These are phyloP conservation scores for Mamestra configurata DNA, from an alignment of 1,140 invertebrate species.

Conservation along the genomic window DNA sequence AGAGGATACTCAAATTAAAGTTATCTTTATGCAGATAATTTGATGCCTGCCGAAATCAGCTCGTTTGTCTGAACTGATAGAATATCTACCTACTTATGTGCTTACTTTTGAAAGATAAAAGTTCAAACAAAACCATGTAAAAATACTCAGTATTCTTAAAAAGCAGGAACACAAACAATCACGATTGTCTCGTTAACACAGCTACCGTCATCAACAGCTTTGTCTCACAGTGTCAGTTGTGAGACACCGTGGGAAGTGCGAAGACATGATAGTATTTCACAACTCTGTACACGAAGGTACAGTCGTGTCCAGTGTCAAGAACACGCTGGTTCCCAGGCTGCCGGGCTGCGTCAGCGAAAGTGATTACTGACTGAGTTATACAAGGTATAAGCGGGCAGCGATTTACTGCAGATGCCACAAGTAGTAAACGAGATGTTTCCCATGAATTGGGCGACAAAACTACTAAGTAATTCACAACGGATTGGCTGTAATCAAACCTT, in stretches of 20 bases:
- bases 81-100: too few relatives aligned
- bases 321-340: conserved; percentile 6
- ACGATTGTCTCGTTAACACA: not conserved
- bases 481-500: too few relatives aligned
- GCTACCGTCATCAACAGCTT: not conserved
- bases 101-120: too few relatives aligned
- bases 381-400: not conserved
- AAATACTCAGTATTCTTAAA: not conserved
- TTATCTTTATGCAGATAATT: too few relatives aligned
- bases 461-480: too few relatives aligned
- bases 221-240: not conserved
- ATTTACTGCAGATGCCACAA: too few relatives aligned
- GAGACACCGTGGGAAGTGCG: not conserved
- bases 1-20: too few relatives aligned
- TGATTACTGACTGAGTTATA: not conserved
- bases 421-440: too few relatives aligned
- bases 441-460: too few relatives aligned
- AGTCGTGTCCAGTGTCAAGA: conserved; percentile 30
- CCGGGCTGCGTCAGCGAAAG: conserved; percentile 20
- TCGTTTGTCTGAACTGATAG: too few relatives aligned
- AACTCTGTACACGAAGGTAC: not conserved
- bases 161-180: not conserved
- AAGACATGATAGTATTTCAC: not conserved
- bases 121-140: too few relatives aligned
- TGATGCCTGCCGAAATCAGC: too few relatives aligned